Evolutionary conservation across 2,113 vertebrate species (phyloP), one percentile per base, ranked within the genome.

Genomic region (Poicephalus meyeri): DNA sequence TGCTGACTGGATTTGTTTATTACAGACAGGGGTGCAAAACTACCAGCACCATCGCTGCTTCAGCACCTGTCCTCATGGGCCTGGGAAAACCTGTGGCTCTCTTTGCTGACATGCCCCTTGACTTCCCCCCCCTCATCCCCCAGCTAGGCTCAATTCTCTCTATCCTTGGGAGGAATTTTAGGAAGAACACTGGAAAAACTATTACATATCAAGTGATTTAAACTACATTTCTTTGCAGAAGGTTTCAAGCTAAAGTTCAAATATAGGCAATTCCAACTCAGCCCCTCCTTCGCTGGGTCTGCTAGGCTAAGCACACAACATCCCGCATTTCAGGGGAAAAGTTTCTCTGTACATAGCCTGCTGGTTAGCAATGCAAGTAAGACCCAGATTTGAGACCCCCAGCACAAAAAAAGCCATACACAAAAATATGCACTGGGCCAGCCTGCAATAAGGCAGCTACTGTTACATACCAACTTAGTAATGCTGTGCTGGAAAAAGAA

Each of bases 401-500:
- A 39, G 23, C 64, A 80, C 66, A 73, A 65, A 93, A 73, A 73
- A 17, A 28, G 31, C 37, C 61, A 35, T 6, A 64, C 46, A 68
- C 39, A 92, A 47, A 68, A 68, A 33, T 0, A 0, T 2, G 26
- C 2, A 0, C 84, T 63, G 61, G 79, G 58, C 44, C 63, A 82
- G 58, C 33, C 44, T 56, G 41, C 78, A 92, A 69, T 31, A 92
- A 83, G 13, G 47, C 49, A 15, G 66, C 74, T 9, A 72, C 66
- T 79, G 89, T 88, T 89, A 92, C 63, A 56, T 21, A 85, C 37
- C 78, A 55, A 49, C 37, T 66, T 18, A 35, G 84, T 55, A 89
- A 77, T 28, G n/a, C 81, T 41, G 58, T 4, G 56, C 89, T 88
- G 74, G 63, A 87, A 95, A 89, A 81, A 86, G 83, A 91, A 81